A percentile compares a stretch with the other conserved stretches of the same genome.
Evolutionary conservation across 2,797 vertebrate species (phyloP).

Genomic region (Bradypodion pumilum): DNA sequence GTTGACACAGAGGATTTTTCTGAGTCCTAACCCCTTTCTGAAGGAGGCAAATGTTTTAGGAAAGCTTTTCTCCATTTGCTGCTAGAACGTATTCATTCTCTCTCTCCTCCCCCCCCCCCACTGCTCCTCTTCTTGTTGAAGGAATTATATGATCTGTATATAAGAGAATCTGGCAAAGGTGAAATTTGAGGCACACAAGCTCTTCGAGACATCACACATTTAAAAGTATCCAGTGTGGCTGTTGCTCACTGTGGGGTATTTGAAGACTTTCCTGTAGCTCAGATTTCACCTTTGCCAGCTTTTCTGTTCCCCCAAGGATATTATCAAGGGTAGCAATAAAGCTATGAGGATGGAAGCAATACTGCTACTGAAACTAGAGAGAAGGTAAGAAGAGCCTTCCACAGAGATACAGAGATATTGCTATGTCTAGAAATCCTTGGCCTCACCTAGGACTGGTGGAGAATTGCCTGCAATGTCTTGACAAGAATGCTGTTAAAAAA

Average conservation of each 20-base stretch:
- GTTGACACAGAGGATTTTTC: slow-evolving; percentile 2
- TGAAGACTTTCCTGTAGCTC: slow-evolving; percentile 55
- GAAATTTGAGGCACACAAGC: neutral
- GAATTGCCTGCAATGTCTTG: slow-evolving; percentile 37
- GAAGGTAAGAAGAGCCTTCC: slow-evolving; percentile 57
- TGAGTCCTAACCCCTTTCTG: slow-evolving; percentile 10
- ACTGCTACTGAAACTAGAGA: slow-evolving; percentile 49
- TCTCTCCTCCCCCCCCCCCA: neutral
- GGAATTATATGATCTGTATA: slow-evolving; percentile 46
- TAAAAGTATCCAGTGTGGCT: slow-evolving; percentile 47
- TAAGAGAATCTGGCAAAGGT: slow-evolving; percentile 37
- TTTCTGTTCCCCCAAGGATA: slow-evolving; percentile 57
- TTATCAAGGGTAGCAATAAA: slow-evolving; percentile 64
- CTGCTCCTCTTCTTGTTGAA: slow-evolving; percentile 43
- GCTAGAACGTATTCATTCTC: slow-evolving; percentile 9
- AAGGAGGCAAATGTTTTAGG: slow-evolving; percentile 35
- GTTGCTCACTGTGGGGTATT: slow-evolving; percentile 38
- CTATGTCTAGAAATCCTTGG: slow-evolving; percentile 9
- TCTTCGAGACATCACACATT: neutral
- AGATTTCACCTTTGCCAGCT: slow-evolving; percentile 69
- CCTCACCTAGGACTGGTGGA: slow-evolving; percentile 48
- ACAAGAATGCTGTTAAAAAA: neutral
- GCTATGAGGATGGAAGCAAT: slow-evolving; percentile 30
- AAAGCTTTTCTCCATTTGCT: slow-evolving; percentile 22
- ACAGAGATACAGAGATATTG: slow-evolving; percentile 26